Evolutionary conservation across 2,113 vertebrate species (phyloP).

Genomic region (Galemys pyrenaicus): DNA sequence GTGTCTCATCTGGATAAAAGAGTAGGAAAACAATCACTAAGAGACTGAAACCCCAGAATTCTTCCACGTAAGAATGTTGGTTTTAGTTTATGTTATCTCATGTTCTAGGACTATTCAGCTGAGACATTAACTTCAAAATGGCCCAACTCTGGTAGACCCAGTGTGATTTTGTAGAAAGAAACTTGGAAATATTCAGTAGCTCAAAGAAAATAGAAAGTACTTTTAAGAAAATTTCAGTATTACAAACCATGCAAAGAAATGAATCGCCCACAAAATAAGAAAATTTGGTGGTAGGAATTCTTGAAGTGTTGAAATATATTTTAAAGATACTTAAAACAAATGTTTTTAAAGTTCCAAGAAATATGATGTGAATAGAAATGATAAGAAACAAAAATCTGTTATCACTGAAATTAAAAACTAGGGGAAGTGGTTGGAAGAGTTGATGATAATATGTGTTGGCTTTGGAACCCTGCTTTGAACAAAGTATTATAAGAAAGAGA

Average conservation of each 20-base stretch:
- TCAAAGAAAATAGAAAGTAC: neutral
- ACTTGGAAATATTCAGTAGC: neutral
- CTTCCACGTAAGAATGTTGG: neutral
- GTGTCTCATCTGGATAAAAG: neutral
- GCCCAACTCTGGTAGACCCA: neutral
- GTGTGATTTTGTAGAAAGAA: neutral
- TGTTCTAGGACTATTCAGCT: neutral
- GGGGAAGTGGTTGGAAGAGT: neutral
- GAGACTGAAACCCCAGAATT: neutral
- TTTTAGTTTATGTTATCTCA: neutral
- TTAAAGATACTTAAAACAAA: neutral
- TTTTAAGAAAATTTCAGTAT: neutral
- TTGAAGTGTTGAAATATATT: neutral
- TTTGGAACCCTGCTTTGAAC: neutral
- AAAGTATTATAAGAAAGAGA: neutral
- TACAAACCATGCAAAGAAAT: neutral
- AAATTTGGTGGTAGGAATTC: neutral
- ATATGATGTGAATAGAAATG: neutral
- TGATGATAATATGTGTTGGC: neutral
- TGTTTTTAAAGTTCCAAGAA: neutral
- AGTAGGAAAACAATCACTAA: neutral
- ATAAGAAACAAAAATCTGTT: neutral
- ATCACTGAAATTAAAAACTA: conserved; percentile 11
- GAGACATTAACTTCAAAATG: neutral
- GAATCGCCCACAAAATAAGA: conserved; percentile 32